Evolutionary conservation across 2,113 vertebrate genomes (phyloP), one percentile per base, ranked within the genome.

Genomic region (Scomber scombrus): DNA sequence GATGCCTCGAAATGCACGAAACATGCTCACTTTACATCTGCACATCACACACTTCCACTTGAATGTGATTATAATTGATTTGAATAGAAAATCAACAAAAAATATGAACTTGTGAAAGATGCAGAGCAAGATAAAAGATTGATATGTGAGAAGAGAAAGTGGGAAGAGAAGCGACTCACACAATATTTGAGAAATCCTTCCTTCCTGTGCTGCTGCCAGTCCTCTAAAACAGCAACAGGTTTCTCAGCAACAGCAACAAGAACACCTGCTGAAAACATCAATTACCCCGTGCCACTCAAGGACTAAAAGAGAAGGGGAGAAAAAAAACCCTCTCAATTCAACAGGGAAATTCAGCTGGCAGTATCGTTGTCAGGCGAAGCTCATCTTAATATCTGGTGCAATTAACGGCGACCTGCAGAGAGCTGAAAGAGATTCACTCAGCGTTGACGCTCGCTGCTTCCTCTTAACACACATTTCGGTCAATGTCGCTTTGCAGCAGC

Each of bases 161-260:
- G 1, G 10, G 23, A 40, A 26, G 11, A 49, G 3, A 0, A 23
- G 11, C 11, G 46, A 81, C 73, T 81, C n/a, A 74, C 74, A 46
- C 66, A 50, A 29, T 60, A 68, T 13, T 50, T 7, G 9, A 16
- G 21, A 5, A 5, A 3, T 49, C 21, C 31, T 9, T 49, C 21
- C 31, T 9, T 23, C 45, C 15, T 34, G 3, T 15, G 45, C 31
- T 11, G 62, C 9, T 0, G 19, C 34, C 47, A 19, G 29, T 15
- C 71, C 13, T 77, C 26, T 0, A 0, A 68, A 12, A 29, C 5
- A 23, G 21, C 68, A 71, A 78, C 69, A 63, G 19, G 75, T 63
- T 29, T 52, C 43, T 55, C 8, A 46, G 34, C 34, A 40, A 40
- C 34, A 40, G 16, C 5, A 63, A 31, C 14, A 66, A 11, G 19